Conservation (phyloP, 2,797 vertebrate genomes). For the Poeciliopsis paucimaculata region DNA sequence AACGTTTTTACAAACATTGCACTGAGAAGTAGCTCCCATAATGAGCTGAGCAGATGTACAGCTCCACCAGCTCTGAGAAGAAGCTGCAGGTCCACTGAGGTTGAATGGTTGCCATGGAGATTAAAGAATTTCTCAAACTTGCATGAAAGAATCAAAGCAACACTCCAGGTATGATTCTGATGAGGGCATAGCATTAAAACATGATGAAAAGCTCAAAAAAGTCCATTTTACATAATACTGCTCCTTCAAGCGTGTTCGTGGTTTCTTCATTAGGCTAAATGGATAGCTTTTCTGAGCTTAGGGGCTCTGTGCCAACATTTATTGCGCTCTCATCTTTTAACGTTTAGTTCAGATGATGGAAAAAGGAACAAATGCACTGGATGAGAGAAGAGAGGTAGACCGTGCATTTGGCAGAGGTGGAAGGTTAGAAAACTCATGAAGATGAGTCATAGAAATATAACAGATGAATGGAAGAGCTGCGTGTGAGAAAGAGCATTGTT, state of each 20-base stretch:
- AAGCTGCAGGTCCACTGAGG: too few species aligned
- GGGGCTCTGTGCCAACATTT: conserved; percentile 20
- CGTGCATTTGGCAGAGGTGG: not conserved
- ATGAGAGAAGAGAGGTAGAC: not conserved
- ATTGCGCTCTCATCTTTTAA: conserved; percentile 27
- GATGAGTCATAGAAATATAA: conserved; percentile 38
- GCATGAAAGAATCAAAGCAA: too few species aligned
- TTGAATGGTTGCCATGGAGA: too few species aligned
- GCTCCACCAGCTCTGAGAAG: too few species aligned
- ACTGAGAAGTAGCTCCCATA: too few species aligned
- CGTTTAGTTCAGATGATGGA: conserved; percentile 38
- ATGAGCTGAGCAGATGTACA: too few species aligned
- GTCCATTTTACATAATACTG: too few species aligned
- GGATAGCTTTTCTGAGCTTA: not conserved
- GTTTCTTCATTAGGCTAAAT: not conserved
- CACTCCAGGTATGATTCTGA: too few species aligned
- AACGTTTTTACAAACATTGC: too few species aligned
- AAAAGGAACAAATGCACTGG: not conserved
- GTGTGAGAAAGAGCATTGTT: conserved; percentile 37
- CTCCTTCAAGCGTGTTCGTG: not conserved
- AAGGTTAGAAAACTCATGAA: conserved; percentile 19
- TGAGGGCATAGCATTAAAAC: too few species aligned
- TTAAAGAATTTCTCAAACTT: too few species aligned
- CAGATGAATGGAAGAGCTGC: conserved; percentile 28
- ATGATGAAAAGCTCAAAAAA: too few species aligned